Evolutionary conservation across 2,888 invertebrate species (phyloP), one percentile per base, ranked within the genome.

Genomic region (Tiliacea citrago): DNA sequence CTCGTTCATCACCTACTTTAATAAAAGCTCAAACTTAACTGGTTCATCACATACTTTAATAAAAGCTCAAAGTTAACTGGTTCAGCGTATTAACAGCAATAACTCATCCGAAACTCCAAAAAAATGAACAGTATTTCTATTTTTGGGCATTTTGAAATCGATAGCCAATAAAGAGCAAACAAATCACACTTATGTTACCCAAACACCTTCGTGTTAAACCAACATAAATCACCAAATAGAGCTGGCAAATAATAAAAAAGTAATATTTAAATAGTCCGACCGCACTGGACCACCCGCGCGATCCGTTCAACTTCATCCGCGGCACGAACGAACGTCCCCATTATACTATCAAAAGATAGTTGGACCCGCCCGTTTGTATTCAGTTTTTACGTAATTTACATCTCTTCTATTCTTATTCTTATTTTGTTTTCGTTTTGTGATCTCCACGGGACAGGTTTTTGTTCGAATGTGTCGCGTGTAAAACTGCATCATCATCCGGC

Each of bases 211-310:
- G 92, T 93, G 94, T 94, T 94, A 93, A 94, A 92, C 93, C 92
- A 93, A 95, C 94, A 94, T 95, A 94, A 94, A 95, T 95, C 95
- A 94, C 91, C 92, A 91, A 91, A 93, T 90, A 91, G 91, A 89
- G 92, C 90, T 92, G 90, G 95, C 95, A 95, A 95, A 96, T 95
- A 95, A 93, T 94, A 93, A 91, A 91, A 92, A 92, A 95, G 94
- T 91, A 92, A 93, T 95, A 95, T 95, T 95, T 93, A 94, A 94
- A 95, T 94, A 94, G 93, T 93, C 90, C 92, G 88, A 91, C 92
- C 91, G 88, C 91, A 87, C 85, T 84, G 89, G 96, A 96, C 96
- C 96, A 96, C 96, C 95, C 96, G 93, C 87, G 93, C 91, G 94
- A 94, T 92, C 93, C 92, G 86, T 75, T 88, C 90, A 86, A 88